These are phyloP conservation scores for Alviniconcha marisindica DNA, from an alignment of 1,140 invertebrate genomes.

Conservation along the genomic window DNA sequence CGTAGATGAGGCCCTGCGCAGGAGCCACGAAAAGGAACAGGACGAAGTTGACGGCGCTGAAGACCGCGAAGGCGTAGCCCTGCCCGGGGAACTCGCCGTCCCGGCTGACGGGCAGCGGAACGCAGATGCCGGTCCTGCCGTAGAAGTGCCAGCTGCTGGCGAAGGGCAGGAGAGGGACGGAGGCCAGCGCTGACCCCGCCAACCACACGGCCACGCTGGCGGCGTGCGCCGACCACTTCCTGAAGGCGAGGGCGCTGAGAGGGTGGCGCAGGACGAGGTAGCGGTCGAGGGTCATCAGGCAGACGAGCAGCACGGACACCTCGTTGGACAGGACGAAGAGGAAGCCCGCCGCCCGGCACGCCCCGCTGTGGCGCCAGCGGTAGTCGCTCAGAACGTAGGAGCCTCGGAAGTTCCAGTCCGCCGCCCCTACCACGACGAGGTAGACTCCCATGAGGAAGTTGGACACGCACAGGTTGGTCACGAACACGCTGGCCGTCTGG, in stretches of 20 bases:
- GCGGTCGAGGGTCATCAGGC: conserved; percentile 63
- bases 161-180: conserved; percentile 41
- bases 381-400: conserved; percentile 53
- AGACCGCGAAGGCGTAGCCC: conserved; percentile 49
- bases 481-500: conserved; percentile 47
- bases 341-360: conserved; percentile 59
- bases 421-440: conserved; percentile 60
- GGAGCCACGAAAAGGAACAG: conserved; percentile 48
- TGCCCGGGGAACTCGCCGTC: conserved; percentile 40
- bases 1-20: conserved; percentile 55
- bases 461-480: conserved; percentile 59
- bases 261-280: conserved; percentile 57
- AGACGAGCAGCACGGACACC: conserved; percentile 59
- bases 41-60: conserved; percentile 53
- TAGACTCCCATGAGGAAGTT: conserved; percentile 70
- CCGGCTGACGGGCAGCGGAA: conserved; percentile 53
- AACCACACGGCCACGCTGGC: conserved; percentile 42
- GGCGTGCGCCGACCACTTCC: conserved; percentile 30
- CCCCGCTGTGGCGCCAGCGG: conserved; percentile 51
- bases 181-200: conserved; percentile 37
- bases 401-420: conserved; percentile 57
- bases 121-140: conserved; percentile 47
- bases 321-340: conserved; percentile 58
- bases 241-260: conserved; percentile 42
- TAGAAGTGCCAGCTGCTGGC: conserved; percentile 40